These are phyloP conservation scores for Andricus grossulariae DNA, from an alignment of 1,140 invertebrate genomes.

Conservation along the genomic window DNA sequence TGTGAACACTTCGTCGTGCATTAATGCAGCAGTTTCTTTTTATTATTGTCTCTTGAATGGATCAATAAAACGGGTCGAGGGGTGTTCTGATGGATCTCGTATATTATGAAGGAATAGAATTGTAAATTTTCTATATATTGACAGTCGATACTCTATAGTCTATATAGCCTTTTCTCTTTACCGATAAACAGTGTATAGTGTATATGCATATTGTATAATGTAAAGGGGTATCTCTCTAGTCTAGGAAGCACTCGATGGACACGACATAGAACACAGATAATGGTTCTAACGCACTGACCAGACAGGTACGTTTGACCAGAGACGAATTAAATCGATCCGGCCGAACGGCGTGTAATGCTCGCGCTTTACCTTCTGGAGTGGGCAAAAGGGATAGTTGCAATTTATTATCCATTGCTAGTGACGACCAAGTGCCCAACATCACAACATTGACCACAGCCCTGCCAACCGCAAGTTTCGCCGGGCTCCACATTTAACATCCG, in stretches of 20 bases:
- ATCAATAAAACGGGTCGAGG: not conserved
- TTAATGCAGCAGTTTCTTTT: not conserved
- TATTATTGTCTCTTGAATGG: not conserved
- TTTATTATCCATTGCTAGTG: conserved; percentile 58
- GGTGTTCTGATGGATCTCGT: not conserved
- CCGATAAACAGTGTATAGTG: not conserved
- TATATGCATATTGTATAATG: too few species aligned
- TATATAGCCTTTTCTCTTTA: not conserved
- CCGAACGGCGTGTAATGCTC: conserved; percentile 47
- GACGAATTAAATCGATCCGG: conserved; percentile 60
- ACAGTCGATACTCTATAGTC: not conserved
- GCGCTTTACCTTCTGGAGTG: conserved; percentile 54
- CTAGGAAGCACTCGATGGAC: conserved; percentile 13
- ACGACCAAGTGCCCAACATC: conserved; percentile 44
- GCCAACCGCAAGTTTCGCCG: conserved; percentile 17
- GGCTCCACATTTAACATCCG: not conserved
- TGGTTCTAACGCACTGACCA: conserved; percentile 16
- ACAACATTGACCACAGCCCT: conserved; percentile 33
- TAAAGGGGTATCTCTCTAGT: not conserved
- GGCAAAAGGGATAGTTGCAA: conserved; percentile 48
- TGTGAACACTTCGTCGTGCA: not conserved
- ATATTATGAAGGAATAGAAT: not conserved
- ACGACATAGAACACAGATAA: conserved; percentile 26
- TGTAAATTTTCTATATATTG: conserved; percentile 1
- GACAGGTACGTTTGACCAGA: conserved; percentile 46